These are phyloP conservation scores for Xylocopa sonorina DNA, from an alignment of 1,140 invertebrate species.

Conservation along the genomic window DNA sequence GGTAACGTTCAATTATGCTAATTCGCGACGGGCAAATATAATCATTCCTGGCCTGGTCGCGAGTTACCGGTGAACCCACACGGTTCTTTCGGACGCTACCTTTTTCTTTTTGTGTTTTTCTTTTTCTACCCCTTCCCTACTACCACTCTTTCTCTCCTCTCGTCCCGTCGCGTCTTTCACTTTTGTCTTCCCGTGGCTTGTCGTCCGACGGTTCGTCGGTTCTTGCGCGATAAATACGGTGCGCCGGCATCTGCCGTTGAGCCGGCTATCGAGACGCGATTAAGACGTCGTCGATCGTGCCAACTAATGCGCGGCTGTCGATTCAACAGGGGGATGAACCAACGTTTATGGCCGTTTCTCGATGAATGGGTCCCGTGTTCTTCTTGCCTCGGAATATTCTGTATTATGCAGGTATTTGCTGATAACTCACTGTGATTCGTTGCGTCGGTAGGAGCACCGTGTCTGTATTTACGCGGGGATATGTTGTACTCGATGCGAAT, in stretches of 20 bases:
- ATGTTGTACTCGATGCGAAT: no score
- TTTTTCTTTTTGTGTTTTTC: no score
- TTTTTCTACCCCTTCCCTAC: no score
- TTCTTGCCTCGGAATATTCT: no score
- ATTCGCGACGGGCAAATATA: constrained; percentile 69
- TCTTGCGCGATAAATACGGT: constrained; percentile 50
- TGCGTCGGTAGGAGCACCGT: no score
- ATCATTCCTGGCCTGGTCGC: constrained; percentile 55
- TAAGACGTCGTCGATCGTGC: constrained; percentile 59
- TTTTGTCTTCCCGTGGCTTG: constrained; percentile 5
- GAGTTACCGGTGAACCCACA: constrained; percentile 30
- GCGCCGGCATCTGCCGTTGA: constrained; percentile 15
- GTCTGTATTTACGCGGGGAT: no score
- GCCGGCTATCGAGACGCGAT: constrained; percentile 42
- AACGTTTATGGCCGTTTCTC: not conserved
- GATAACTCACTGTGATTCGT: no score
- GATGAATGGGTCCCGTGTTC: not conserved
- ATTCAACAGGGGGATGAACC: constrained; percentile 6
- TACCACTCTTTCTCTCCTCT: no score
- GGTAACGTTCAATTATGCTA: constrained; percentile 76
- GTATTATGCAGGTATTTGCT: no score
- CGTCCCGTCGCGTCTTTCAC: not conserved
- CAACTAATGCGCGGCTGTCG: constrained; percentile 61
- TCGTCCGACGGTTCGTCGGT: not conserved
- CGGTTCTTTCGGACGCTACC: constrained; percentile 23